phyloP scores from a whole-genome alignment of 2,888 invertebrate genomes.

The Choristoneura rosaceana region DNA sequence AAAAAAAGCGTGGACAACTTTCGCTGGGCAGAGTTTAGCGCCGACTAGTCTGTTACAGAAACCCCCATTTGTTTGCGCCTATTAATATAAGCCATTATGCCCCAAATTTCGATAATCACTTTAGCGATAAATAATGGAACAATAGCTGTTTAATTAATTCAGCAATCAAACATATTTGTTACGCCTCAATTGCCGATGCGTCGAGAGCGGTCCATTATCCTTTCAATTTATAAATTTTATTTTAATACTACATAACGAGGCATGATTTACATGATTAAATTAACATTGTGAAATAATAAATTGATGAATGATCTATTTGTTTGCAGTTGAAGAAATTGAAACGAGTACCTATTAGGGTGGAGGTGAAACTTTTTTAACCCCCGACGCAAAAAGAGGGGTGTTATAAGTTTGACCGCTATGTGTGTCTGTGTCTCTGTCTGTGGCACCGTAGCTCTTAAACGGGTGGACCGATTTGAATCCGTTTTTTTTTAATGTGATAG shows the following conservation, averaged over 20 bases:
- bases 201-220: constrained; percentile 13
- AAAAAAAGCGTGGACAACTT: too few species aligned
- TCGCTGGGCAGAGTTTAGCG: too few species aligned
- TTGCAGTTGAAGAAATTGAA: too few species aligned
- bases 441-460: too few species aligned
- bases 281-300: background rate
- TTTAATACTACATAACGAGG: background rate
- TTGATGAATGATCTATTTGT: background rate
- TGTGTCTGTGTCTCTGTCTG: too few species aligned
- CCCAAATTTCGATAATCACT: background rate
- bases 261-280: background rate
- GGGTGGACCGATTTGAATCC: too few species aligned
- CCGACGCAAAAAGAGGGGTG: too few species aligned
- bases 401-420: too few species aligned
- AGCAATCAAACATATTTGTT: constrained; percentile 21
- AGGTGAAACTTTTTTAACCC: too few species aligned
- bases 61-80: background rate
- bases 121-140: constrained; percentile 10
- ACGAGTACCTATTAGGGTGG: too few species aligned
- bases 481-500: too few species aligned
- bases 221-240: constrained; percentile 13
- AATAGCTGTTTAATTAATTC: constrained; percentile 9
- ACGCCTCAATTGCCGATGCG: constrained; percentile 10
- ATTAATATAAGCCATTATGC: background rate
- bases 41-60: too few species aligned